phyloP scores from a whole-genome alignment of 2,113 vertebrate genomes.

The Sardina pilchardus region DNA sequence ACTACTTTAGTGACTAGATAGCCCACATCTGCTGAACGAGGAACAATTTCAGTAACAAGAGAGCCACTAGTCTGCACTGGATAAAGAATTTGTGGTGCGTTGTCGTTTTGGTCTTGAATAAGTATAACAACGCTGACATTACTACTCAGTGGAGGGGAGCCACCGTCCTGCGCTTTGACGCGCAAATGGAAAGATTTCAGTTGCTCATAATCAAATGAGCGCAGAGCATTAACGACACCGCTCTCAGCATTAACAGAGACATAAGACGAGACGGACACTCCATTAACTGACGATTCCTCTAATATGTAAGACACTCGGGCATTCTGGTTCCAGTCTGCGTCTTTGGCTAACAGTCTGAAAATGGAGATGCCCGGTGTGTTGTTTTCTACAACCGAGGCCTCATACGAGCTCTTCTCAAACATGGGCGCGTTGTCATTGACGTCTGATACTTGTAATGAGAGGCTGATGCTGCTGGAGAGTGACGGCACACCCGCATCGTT shows the following conservation, averaged over 20 bases:
- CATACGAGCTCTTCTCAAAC: conserved; percentile 55
- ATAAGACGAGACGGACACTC: conserved; percentile 52
- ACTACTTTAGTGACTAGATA: conserved; percentile 59
- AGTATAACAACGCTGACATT: conserved; percentile 34
- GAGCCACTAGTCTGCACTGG: conserved; percentile 17
- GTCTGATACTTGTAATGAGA: conserved; percentile 64
- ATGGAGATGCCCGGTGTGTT: conserved; percentile 55
- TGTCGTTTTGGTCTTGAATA: conserved; percentile 51
- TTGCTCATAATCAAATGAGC: conserved; percentile 59
- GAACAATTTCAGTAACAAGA: conserved; percentile 29
- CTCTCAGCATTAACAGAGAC: conserved; percentile 60
- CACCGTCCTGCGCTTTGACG: conserved; percentile 49
- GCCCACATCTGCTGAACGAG: conserved; percentile 34
- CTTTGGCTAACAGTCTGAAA: conserved; percentile 39
- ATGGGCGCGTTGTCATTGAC: conserved; percentile 71
- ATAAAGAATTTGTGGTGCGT: conserved; percentile 38
- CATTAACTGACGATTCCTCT: conserved; percentile 20
- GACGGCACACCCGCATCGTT: conserved; percentile 45
- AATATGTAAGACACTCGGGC: conserved; percentile 58
- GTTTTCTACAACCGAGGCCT: conserved; percentile 51
- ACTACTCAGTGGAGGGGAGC: conserved; percentile 32
- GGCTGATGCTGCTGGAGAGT: conserved; percentile 39
- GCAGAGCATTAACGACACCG: conserved; percentile 47
- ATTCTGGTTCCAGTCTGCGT: conserved; percentile 61
- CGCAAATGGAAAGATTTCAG: conserved; percentile 29